Conservation (phyloP, 2,888 invertebrate genomes). For the Eristalis tenax region DNA sequence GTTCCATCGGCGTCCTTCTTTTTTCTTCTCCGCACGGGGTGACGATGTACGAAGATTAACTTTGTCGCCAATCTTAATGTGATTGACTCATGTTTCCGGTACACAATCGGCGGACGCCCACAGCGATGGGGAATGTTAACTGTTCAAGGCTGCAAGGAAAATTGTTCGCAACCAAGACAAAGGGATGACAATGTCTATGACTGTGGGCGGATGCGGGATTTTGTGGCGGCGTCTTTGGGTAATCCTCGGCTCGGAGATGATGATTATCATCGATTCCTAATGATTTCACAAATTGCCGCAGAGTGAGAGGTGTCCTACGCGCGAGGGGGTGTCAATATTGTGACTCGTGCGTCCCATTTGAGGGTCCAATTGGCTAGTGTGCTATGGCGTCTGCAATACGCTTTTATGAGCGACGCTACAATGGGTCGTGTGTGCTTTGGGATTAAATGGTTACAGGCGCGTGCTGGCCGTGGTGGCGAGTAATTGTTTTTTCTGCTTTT, state of each 20-base stretch:
- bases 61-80: constrained; percentile 71
- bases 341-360: constrained; percentile 29
- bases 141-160: constrained; percentile 25
- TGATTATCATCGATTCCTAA: constrained; percentile 66
- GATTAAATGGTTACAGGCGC: constrained; percentile 49
- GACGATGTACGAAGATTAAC: constrained; percentile 63
- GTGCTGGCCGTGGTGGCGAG: constrained; percentile 33
- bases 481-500: constrained; percentile 42
- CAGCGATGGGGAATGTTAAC: constrained; percentile 19
- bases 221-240: constrained; percentile 19
- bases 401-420: constrained; percentile 28
- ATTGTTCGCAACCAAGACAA: constrained; percentile 34
- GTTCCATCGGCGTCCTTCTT: not conserved
- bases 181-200: constrained; percentile 3
- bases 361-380: constrained; percentile 22
- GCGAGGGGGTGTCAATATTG: not conserved
- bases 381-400: constrained; percentile 38
- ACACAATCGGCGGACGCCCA: constrained; percentile 35
- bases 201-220: not conserved
- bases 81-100: constrained; percentile 63
- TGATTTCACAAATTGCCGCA: constrained; percentile 51
- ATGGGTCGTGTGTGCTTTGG: not conserved
- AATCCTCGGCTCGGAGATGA: constrained; percentile 20
- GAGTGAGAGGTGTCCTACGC: constrained; percentile 10
- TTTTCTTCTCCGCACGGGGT: constrained; percentile 45